Base-by-base conservation (phyloP, 2,797 vertebrate genomes). In the Champsocephalus gunnari region DNA sequence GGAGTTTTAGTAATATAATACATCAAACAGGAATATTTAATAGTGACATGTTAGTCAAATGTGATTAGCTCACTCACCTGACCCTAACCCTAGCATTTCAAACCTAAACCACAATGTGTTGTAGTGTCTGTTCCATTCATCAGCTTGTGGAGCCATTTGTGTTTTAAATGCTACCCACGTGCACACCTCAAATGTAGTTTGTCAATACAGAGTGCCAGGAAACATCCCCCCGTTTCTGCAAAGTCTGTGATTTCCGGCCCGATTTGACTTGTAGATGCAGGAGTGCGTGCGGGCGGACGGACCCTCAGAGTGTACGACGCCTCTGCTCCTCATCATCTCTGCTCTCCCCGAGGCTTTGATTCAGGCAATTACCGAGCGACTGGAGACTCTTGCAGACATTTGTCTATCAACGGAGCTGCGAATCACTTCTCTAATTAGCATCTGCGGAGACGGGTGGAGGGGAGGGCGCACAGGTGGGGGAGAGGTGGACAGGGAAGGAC, bases 381-480 rank as follows among this genome's bases (percentile, higher is more conserved):
- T 82, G 80, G 90, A 93, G 92, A 92, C 81, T 77, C 71, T 72
- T 32, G 89, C 90, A 95, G 94, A 92, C 93, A 94, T 95, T 94
- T 94, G 92, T 94, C 94, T 92, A 94, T 95, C 93, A 95, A 89
- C 88, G 70, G 75, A 85, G 79, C 79, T 71, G 75, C 85, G 82
- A 88, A 88, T 90, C 87, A 88, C 87, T 91, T 85, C 84, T 88
- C 88, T 93, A 95, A 95, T 94, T 94, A 94, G 91, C 38, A 80
- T 93, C 86, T 83, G 83, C 24, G 13, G 74, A 80, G 65, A 83
- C 68, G 71, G 84, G 87, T 70, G 64, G 63, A 62, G 65, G 49
- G 53, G 63, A 62, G 61, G 24, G 51, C 34, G 34, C 0, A 9
- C 55, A 63, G 55, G 70, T 54, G 24, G 61, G 41, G 62, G 55